A percentile compares a stretch with the other conserved stretches of the same genome.
Evolutionary conservation across 2,888 invertebrate genomes (phyloP).

Genomic region (Drosophila anomelani): DNA sequence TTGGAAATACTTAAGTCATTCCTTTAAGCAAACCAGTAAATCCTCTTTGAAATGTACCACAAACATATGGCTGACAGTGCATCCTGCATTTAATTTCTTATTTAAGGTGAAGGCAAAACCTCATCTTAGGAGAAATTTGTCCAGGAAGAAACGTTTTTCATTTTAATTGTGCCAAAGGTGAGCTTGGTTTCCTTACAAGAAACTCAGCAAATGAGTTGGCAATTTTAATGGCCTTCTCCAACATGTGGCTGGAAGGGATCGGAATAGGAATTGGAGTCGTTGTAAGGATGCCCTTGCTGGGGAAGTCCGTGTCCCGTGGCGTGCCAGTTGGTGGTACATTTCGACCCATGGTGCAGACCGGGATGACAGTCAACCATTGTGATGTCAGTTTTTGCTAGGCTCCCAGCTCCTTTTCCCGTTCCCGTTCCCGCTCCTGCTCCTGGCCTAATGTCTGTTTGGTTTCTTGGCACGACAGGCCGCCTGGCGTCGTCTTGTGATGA

Average conservation of each 20-base stretch:
- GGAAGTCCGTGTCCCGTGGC: slow-evolving; percentile 24
- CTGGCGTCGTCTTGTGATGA: slow-evolving; percentile 51
- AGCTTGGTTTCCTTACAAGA: slow-evolving; percentile 4
- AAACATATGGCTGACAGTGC: not conserved
- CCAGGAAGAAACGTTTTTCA: slow-evolving; percentile 12
- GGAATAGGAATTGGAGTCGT: slow-evolving; percentile 2
- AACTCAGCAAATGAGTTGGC: slow-evolving; percentile 35
- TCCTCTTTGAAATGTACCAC: not conserved
- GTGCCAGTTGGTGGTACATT: slow-evolving; percentile 43
- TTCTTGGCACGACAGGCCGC: slow-evolving; percentile 67
- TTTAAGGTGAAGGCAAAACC: slow-evolving; percentile 3
- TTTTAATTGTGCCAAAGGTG: slow-evolving; percentile 31
- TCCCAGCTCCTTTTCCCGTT: slow-evolving; percentile 1
- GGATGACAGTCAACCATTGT: slow-evolving; percentile 62
- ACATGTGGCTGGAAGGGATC: slow-evolving; percentile 11
- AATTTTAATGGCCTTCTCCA: slow-evolving; percentile 24
- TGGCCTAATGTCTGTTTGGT: slow-evolving; percentile 72
- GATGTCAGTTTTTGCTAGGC: slow-evolving; percentile 61
- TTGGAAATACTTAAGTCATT: not conserved
- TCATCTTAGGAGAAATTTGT: slow-evolving; percentile 9
- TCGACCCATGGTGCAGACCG: slow-evolving; percentile 62
- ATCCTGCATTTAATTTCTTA: slow-evolving; percentile 16
- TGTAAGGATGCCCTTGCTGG: not conserved
- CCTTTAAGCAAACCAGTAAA: not conserved
- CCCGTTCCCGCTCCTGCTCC: not conserved